These are phyloP conservation scores for Glyphotaelius pellucidus DNA, from an alignment of 2,888 invertebrate species.

Conservation along the genomic window DNA sequence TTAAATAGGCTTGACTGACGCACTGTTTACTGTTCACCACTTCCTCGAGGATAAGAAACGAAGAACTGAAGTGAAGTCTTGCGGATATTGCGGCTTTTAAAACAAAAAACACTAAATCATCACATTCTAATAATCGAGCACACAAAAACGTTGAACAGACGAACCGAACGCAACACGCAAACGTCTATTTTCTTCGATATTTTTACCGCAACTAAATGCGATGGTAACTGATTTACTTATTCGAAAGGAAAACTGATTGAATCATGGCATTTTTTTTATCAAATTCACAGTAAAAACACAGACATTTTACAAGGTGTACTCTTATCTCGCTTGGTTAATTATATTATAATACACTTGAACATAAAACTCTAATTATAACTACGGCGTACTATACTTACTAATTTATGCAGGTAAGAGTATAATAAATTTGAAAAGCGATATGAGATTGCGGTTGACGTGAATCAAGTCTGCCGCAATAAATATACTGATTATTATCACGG, in stretches of 20 bases:
- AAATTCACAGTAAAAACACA: not conserved
- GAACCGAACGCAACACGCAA: not conserved
- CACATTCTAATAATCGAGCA: not conserved
- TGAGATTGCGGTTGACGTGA: not conserved
- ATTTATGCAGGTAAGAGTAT: not conserved
- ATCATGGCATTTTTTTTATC: not conserved
- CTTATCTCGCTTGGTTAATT: not conserved
- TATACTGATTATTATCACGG: not conserved
- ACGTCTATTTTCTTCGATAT: not conserved
- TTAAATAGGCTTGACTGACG: not conserved
- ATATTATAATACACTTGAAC: not conserved
- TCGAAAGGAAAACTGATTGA: not conserved
- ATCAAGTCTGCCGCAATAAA: not conserved
- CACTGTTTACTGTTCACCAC: not conserved
- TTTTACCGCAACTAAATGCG: constrained; percentile 2
- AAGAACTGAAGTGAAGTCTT: not conserved
- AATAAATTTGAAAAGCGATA: not conserved
- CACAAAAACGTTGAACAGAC: not conserved
- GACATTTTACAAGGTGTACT: not conserved
- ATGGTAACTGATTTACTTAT: not conserved
- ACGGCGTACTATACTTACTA: not conserved
- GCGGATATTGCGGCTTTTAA: not conserved
- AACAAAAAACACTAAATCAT: not conserved
- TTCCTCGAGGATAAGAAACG: not conserved
- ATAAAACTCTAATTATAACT: not conserved